These are phyloP conservation scores for Hirundichthys speculiger DNA, from an alignment of 2,113 vertebrate genomes.

Conservation along the genomic window DNA sequence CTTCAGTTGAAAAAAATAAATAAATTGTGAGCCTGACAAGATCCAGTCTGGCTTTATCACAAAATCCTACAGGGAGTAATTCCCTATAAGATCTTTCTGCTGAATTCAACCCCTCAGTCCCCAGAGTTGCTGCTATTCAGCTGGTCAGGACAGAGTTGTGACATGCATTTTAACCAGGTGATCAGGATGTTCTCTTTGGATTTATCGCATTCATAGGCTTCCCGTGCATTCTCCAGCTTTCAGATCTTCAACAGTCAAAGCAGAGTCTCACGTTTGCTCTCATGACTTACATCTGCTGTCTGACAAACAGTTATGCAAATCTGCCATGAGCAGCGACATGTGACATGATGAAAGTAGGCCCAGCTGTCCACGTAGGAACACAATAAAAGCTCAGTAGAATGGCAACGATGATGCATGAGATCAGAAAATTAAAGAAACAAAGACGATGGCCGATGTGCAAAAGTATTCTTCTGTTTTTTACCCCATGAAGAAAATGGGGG, in stretches of 20 bases:
- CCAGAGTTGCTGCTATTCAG: constrained; percentile 13
- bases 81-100: constrained; percentile 23
- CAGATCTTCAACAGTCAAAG: constrained; percentile 17
- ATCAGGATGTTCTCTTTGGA: constrained; percentile 13
- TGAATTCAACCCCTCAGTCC: constrained; percentile 15
- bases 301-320: constrained; percentile 47
- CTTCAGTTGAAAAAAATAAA: constrained; percentile 1
- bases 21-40: constrained; percentile 20
- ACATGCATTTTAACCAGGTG: constrained; percentile 58
- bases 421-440: not conserved
- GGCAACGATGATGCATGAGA: constrained; percentile 1
- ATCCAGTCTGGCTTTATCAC: constrained; percentile 7
- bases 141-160: constrained; percentile 48
- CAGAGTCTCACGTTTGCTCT: constrained; percentile 45
- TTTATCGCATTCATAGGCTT: constrained; percentile 6
- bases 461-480: too few species aligned
- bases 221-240: constrained; percentile 9
- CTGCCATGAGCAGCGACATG: constrained; percentile 19
- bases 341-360: constrained; percentile 34
- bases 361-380: constrained; percentile 26
- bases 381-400: too few species aligned
- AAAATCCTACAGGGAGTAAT: constrained; percentile 30
- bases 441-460: too few species aligned
- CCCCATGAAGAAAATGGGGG: too few species aligned
- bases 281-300: constrained; percentile 9